Conservation (phyloP, 2,113 vertebrate genomes). For the Anser cygnoides region DNA sequence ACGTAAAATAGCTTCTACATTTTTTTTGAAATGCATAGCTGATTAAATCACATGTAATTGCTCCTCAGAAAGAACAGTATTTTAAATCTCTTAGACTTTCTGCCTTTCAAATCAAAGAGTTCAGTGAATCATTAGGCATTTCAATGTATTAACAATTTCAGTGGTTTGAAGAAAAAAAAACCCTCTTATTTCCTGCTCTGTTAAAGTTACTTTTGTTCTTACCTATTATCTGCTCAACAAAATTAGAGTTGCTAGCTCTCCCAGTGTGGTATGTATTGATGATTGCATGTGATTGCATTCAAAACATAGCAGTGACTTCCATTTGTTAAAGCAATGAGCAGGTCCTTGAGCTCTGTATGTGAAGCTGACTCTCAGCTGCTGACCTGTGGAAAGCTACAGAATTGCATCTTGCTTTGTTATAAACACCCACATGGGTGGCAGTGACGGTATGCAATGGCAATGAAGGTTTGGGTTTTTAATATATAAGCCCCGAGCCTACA, state of each 20-base stretch:
- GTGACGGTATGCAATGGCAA: neutral
- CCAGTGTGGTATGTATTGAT: neutral
- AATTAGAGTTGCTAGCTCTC: conserved; percentile 29
- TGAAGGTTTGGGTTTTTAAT: neutral
- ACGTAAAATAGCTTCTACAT: conserved; percentile 65
- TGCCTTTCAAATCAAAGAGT: conserved; percentile 73
- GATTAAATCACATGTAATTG: conserved; percentile 76
- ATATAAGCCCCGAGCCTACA: neutral
- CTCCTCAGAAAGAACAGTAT: conserved; percentile 63
- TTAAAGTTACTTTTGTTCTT: conserved; percentile 54
- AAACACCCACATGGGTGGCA: neutral
- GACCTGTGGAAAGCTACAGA: neutral
- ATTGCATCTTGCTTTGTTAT: neutral
- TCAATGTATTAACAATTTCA: conserved; percentile 60
- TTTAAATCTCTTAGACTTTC: conserved; percentile 68
- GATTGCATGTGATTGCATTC: neutral
- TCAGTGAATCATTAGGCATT: conserved; percentile 73
- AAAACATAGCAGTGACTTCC: neutral
- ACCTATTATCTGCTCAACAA: conserved; percentile 47
- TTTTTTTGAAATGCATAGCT: conserved; percentile 55
- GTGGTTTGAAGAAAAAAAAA: conserved; percentile 42
- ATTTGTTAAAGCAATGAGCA: neutral
- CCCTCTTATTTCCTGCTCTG: conserved; percentile 34
- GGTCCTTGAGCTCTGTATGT: neutral
- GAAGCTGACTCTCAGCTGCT: neutral